These are phyloP conservation scores for Oryctes rhinoceros DNA, from an alignment of 1,140 invertebrate genomes.

Conservation along the genomic window DNA sequence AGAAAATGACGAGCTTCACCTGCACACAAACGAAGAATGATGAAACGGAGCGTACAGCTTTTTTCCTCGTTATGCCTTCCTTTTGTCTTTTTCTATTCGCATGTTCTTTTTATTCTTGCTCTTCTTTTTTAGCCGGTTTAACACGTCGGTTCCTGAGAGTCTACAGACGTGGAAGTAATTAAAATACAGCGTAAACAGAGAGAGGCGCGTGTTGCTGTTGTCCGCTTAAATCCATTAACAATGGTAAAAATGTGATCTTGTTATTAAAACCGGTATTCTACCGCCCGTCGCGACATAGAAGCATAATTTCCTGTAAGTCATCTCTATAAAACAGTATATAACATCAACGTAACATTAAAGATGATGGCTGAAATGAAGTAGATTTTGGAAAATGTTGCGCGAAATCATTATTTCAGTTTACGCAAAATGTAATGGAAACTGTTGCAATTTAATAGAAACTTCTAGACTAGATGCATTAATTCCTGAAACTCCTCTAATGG, in stretches of 20 bases:
- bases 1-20: slow-evolving; percentile 36
- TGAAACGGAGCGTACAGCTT: slow-evolving; percentile 23
- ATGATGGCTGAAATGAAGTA: no score
- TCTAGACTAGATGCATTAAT: no score
- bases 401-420: no score
- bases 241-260: slow-evolving; percentile 27
- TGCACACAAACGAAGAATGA: slow-evolving; percentile 37
- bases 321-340: background rate
- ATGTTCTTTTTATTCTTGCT: slow-evolving; percentile 16
- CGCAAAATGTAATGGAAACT: no score
- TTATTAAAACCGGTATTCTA: slow-evolving; percentile 15
- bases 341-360: no score
- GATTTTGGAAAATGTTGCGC: no score
- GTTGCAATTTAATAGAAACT: no score
- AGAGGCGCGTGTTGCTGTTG: slow-evolving; percentile 5
- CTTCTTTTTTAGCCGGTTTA: slow-evolving; percentile 27
- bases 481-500: no score
- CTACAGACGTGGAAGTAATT: slow-evolving; percentile 9
- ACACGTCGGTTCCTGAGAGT: slow-evolving; percentile 2
- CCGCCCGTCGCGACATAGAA: background rate
- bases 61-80: slow-evolving; percentile 20
- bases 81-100: slow-evolving; percentile 17
- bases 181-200: background rate
- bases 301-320: background rate
- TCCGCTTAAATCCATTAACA: slow-evolving; percentile 9